Evolutionary conservation across 1,140 invertebrate species (phyloP).

Genomic region (Delia radicum): DNA sequence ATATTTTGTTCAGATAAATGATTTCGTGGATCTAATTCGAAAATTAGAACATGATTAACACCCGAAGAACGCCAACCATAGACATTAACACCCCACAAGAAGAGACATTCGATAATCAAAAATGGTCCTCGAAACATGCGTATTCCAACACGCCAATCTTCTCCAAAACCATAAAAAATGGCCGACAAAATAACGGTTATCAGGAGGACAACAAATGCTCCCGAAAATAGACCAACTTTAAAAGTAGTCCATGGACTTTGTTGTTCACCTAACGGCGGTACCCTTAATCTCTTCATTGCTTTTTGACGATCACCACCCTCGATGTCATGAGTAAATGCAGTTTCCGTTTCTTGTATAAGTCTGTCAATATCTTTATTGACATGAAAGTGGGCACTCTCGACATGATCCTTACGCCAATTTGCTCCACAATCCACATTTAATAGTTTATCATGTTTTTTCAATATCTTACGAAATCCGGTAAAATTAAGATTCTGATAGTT

Average conservation of each 20-base stretch:
- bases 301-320: conserved; percentile 80
- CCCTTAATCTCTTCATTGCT: conserved; percentile 84
- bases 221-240: conserved; percentile 79
- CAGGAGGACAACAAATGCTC: conserved; percentile 77
- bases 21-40: conserved; percentile 88
- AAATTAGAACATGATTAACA: conserved; percentile 84
- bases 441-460: conserved; percentile 92
- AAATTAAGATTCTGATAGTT: conserved; percentile 83
- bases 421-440: conserved; percentile 62
- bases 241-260: conserved; percentile 83
- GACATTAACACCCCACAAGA: conserved; percentile 85
- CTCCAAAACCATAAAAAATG: conserved; percentile 55
- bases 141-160: conserved; percentile 60
- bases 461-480: conserved; percentile 89
- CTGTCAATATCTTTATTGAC: conserved; percentile 86
- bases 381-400: conserved; percentile 82
- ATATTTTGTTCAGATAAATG: conserved; percentile 84
- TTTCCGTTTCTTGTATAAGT: conserved; percentile 82
- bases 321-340: conserved; percentile 76
- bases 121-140: conserved; percentile 80
- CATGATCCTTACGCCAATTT: conserved; percentile 76
- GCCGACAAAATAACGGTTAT: conserved; percentile 73
- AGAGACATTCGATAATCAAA: conserved; percentile 79
- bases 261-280: conserved; percentile 83
- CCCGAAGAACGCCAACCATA: conserved; percentile 88